These are phyloP conservation scores for Furcifer pardalis DNA, from an alignment of 2,797 vertebrate species.

Conservation along the genomic window DNA sequence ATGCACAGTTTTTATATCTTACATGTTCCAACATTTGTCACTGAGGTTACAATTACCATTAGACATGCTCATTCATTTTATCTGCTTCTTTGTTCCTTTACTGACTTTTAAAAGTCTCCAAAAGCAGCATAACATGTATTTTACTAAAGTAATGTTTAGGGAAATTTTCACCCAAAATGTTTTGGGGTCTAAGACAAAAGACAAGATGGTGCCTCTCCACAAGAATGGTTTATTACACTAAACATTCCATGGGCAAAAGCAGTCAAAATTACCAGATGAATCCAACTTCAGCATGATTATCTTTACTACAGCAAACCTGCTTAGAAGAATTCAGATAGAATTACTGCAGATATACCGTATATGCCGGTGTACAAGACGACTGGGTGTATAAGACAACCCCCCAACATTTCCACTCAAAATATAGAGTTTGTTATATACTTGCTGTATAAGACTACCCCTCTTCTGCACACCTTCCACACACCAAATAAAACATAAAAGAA, in stretches of 20 bases:
- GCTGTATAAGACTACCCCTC: no score
- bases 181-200: background rate
- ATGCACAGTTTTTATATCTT: background rate
- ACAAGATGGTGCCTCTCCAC: background rate
- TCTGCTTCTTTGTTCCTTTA: background rate
- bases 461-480: no score
- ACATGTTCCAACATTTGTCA: background rate
- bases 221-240: background rate
- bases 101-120: background rate
- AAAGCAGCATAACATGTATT: background rate
- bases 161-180: background rate
- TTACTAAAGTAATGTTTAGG: background rate
- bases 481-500: no score
- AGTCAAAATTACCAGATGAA: background rate
- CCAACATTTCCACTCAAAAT: no score
- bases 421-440: no score
- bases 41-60: background rate
- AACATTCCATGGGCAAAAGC: background rate
- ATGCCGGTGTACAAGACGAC: no score
- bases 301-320: background rate
- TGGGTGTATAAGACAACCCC: no score
- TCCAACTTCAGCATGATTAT: background rate
- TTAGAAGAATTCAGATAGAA: background rate
- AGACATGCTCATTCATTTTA: background rate
- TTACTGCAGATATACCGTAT: no score